Percentiles rank a stretch among this genome's conserved stretches.
These are phyloP conservation scores for Puma concolor DNA, from an alignment of 2,113 vertebrate genomes.

Conservation along the genomic window DNA sequence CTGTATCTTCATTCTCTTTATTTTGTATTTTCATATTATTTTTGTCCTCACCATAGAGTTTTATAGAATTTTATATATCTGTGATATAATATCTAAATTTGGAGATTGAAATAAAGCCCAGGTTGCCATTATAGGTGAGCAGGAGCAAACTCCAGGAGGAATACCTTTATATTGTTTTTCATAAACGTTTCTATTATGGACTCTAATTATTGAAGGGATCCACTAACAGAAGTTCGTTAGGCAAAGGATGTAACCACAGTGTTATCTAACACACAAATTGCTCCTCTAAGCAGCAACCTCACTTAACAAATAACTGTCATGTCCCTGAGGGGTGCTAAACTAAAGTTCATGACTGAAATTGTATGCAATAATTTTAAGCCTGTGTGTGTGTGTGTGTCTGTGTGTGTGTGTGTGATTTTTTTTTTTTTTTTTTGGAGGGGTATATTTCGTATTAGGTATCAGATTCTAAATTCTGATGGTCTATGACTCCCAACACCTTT, in stretches of 20 bases:
- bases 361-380: neutral
- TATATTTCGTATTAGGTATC: neutral
- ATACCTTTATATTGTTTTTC: neutral
- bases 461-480: neutral
- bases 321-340: neutral
- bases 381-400: neutral
- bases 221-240: neutral
- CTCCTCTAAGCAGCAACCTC: neutral
- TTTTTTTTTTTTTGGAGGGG: too few species aligned
- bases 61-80: neutral
- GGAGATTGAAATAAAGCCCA: slow-evolving; percentile 10
- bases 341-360: neutral
- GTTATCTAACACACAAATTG: neutral
- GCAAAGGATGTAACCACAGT: neutral
- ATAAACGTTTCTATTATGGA: neutral
- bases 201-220: neutral
- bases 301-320: neutral
- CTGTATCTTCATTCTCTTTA: neutral
- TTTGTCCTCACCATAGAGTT: neutral
- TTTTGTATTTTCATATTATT: neutral
- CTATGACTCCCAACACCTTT: neutral
- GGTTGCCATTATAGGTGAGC: neutral
- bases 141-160: neutral
- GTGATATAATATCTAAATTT: neutral
- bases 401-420: neutral